Conservation (phyloP, 2,113 vertebrate species). For the human region DNA sequence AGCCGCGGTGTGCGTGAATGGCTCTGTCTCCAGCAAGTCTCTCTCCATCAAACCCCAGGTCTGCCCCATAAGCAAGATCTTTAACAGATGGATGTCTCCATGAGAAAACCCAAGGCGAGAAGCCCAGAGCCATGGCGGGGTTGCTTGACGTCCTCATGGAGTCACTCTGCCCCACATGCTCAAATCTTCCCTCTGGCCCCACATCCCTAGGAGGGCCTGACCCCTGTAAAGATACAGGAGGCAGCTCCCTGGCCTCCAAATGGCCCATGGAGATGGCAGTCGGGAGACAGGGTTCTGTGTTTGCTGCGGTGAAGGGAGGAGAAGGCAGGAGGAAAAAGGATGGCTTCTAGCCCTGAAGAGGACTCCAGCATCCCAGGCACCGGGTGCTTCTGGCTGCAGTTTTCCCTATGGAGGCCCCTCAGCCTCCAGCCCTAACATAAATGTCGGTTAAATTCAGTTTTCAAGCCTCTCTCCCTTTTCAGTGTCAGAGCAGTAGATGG, state of each 20-base stretch:
- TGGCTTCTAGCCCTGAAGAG: background rate
- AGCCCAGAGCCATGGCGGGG: background rate
- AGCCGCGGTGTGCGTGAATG: accelerated
- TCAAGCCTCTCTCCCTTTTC: background rate
- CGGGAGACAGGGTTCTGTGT: background rate
- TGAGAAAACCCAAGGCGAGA: background rate
- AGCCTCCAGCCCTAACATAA: background rate
- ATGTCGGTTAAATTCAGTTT: background rate
- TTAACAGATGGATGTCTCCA: background rate
- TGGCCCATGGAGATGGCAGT: background rate
- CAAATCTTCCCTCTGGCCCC: background rate
- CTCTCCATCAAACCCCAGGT: accelerated
- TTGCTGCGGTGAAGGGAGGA: accelerated
- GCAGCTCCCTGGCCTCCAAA: background rate
- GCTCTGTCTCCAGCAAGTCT: background rate
- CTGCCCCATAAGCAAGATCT: background rate
- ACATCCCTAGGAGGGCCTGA: background rate
- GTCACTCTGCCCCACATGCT: background rate
- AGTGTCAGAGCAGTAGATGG: background rate
- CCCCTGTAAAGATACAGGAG: background rate
- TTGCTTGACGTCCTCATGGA: background rate
- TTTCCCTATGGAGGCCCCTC: background rate
- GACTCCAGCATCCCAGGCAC: background rate
- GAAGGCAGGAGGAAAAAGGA: too few relatives aligned
- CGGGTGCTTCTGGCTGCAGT: background rate